These are phyloP conservation scores for Enoplosus armatus DNA, from an alignment of 2,797 vertebrate genomes.

Conservation along the genomic window DNA sequence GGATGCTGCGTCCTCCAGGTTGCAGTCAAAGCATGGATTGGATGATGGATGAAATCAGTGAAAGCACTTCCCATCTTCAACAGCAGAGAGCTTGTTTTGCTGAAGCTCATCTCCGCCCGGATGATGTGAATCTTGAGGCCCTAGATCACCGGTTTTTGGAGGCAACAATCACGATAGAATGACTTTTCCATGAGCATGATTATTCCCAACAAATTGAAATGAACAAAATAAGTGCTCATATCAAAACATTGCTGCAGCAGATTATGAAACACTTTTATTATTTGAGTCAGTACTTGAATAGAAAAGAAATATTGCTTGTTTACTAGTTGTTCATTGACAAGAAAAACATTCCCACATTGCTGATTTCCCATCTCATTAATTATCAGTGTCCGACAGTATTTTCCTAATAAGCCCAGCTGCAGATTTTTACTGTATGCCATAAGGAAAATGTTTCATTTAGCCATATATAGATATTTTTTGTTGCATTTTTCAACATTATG, in stretches of 20 bases:
- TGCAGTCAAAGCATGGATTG: slow-evolving; percentile 36
- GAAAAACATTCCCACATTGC: neutral
- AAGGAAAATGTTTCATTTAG: slow-evolving; percentile 11
- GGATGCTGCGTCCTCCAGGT: slow-evolving; percentile 39
- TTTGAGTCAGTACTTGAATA: neutral
- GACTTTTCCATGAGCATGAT: slow-evolving; percentile 14
- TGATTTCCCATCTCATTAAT: neutral
- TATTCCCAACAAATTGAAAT: neutral
- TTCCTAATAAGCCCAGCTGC: too few relatives aligned
- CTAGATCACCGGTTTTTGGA: slow-evolving; percentile 22
- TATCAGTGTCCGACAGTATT: neutral
- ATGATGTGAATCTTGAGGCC: slow-evolving; percentile 23
- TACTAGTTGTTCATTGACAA: neutral
- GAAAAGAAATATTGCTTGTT: neutral
- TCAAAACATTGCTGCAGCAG: neutral
- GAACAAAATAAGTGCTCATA: neutral
- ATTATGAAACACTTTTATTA: neutral
- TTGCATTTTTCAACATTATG: slow-evolving; percentile 7
- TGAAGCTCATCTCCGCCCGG: slow-evolving; percentile 24
- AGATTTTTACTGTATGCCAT: neutral
- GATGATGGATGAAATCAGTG: slow-evolving; percentile 53
- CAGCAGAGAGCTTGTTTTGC: slow-evolving; percentile 34
- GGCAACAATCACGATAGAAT: slow-evolving; percentile 20
- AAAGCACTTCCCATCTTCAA: slow-evolving; percentile 28
- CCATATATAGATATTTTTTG: neutral